These are phyloP conservation scores for Thermophis baileyi DNA, from an alignment of 2,113 vertebrate species.

Conservation along the genomic window DNA sequence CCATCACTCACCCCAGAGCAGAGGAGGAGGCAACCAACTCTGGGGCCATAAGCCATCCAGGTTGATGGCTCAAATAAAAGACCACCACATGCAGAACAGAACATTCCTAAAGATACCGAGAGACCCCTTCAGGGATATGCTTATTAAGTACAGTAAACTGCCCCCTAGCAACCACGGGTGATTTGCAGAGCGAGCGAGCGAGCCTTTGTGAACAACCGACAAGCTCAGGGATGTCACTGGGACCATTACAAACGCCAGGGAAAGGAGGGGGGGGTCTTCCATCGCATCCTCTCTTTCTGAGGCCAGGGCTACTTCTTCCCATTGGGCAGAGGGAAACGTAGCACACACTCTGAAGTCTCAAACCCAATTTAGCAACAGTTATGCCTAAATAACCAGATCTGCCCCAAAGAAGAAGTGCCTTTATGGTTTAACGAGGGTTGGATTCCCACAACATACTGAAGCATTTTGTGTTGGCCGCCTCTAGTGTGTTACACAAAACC, in stretches of 20 bases:
- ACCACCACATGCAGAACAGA: neutral
- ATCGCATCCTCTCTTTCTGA: neutral
- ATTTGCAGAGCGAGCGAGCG: neutral
- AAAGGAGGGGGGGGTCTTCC: neutral
- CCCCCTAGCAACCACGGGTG: neutral
- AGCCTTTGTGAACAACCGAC: neutral
- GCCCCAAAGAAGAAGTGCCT: neutral
- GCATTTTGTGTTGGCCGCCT: neutral
- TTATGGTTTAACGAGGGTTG: neutral
- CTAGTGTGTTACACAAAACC: neutral
- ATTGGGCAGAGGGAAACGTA: neutral
- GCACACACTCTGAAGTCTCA: neutral
- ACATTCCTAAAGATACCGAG: neutral
- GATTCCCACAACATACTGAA: neutral
- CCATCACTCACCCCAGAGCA: neutral
- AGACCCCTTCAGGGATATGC: neutral
- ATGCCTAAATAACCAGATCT: neutral
- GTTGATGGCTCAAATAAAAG: neutral
- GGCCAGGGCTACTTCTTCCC: neutral
- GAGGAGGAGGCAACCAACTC: neutral
- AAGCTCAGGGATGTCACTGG: neutral
- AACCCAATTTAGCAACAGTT: neutral
- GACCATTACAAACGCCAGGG: neutral
- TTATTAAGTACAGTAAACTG: neutral
- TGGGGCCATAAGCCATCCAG: neutral